Percentiles rank a stretch among this genome's conserved stretches.
These are phyloP conservation scores for Cyprinodon tularosa DNA, from an alignment of 2,113 vertebrate species.

Conservation along the genomic window DNA sequence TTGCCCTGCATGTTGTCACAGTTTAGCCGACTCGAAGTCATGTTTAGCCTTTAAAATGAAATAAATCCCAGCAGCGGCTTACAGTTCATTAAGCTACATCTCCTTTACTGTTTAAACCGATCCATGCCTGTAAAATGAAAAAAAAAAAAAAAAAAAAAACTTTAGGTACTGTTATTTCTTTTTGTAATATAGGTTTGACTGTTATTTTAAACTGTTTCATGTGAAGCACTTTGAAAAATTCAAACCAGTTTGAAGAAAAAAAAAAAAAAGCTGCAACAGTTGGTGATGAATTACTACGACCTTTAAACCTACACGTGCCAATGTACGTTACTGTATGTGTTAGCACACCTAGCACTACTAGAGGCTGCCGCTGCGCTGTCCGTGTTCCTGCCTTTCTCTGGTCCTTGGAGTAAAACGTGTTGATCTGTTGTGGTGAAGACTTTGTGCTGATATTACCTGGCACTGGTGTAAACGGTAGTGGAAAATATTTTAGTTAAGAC, in stretches of 20 bases:
- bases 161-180: background rate
- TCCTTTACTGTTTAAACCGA: background rate
- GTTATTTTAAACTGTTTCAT: background rate
- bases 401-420: conserved; percentile 24
- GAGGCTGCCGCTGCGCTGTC: conserved; percentile 14
- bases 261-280: background rate
- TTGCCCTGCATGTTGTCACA: conserved; percentile 34
- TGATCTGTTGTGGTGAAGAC: conserved; percentile 24
- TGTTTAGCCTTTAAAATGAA: conserved; percentile 19
- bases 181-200: background rate
- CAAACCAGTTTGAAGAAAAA: background rate
- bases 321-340: background rate
- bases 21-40: conserved; percentile 11
- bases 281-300: background rate
- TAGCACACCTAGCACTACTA: conserved; percentile 21
- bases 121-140: background rate
- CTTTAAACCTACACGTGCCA: conserved; percentile 4
- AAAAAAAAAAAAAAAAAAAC: background rate
- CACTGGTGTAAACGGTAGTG: conserved; percentile 26
- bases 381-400: conserved; percentile 13
- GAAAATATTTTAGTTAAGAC: conserved; percentile 21
- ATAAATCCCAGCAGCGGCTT: background rate
- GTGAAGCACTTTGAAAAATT: conserved; percentile 23
- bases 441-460: conserved; percentile 16
- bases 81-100: background rate